A percentile compares a stretch with the other conserved stretches of the same genome.
Conservation (phyloP, 2,113 vertebrate genomes). For the Thinocorus orbignyianus region DNA sequence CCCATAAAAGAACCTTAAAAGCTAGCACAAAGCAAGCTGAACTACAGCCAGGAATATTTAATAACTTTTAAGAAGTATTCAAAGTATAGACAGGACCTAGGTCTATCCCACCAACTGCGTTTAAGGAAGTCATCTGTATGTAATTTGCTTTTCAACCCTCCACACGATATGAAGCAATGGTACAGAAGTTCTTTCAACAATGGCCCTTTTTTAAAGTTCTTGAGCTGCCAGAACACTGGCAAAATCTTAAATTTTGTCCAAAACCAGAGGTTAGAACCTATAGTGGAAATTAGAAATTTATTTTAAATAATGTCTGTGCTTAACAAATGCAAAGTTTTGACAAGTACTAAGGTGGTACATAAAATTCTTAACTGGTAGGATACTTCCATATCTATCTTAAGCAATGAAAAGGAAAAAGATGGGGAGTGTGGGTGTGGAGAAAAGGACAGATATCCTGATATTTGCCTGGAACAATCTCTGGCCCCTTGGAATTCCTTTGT, state of each 20-base stretch:
- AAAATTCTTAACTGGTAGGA: not conserved
- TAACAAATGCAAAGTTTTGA: not conserved
- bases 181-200: not conserved
- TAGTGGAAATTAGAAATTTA: not conserved
- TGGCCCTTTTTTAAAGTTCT: not conserved
- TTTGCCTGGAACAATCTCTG: not conserved
- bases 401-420: not conserved
- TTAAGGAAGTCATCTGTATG: not conserved
- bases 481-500: not conserved
- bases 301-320: not conserved
- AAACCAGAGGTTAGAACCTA: not conserved
- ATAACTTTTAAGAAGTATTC: not conserved
- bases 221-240: not conserved
- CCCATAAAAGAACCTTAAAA: not conserved
- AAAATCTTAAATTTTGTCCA: not conserved
- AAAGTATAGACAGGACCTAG: not conserved
- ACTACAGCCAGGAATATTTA: not conserved
- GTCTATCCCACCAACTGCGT: not conserved
- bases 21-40: not conserved
- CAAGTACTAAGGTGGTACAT: not conserved
- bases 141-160: not conserved
- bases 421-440: accelerated
- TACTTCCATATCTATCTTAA: not conserved
- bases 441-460: not conserved
- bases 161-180: not conserved